phyloP scores from a whole-genome alignment of 2,888 invertebrate species.

The Oligia latruncula region DNA sequence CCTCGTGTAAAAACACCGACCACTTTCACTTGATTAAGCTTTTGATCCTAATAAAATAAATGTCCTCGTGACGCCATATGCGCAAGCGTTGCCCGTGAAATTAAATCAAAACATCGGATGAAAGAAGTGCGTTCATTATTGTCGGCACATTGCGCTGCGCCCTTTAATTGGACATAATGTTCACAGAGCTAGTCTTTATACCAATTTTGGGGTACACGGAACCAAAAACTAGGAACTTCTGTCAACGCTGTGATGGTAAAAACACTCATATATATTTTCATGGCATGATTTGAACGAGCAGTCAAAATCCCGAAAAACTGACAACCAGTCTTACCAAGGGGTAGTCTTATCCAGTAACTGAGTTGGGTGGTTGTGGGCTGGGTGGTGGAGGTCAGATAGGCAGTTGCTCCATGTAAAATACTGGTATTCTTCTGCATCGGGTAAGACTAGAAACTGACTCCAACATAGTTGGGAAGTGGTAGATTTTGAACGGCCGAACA shows the following conservation, averaged over 20 bases:
- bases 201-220: not conserved
- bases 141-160: conserved; percentile 56
- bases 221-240: not conserved
- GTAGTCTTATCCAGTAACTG: not conserved
- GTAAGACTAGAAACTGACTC: not conserved
- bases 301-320: not conserved
- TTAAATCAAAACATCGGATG: conserved; percentile 66
- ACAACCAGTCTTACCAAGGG: not conserved
- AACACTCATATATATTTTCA: not conserved
- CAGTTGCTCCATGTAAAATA: not conserved
- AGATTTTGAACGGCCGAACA: no score
- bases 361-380: no score
- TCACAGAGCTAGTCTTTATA: not conserved
- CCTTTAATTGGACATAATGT: conserved; percentile 52
- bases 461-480: not conserved
- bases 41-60: conserved; percentile 63
- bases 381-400: not conserved
- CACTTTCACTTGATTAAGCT: conserved; percentile 62
- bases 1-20: conserved; percentile 46
- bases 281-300: not conserved
- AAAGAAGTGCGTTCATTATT: conserved; percentile 58
- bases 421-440: not conserved
- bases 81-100: conserved; percentile 61
- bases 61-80: conserved; percentile 63
- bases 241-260: not conserved